Evolutionary conservation across 2,113 vertebrate genomes (phyloP).

Genomic region (Strix uralensis): DNA sequence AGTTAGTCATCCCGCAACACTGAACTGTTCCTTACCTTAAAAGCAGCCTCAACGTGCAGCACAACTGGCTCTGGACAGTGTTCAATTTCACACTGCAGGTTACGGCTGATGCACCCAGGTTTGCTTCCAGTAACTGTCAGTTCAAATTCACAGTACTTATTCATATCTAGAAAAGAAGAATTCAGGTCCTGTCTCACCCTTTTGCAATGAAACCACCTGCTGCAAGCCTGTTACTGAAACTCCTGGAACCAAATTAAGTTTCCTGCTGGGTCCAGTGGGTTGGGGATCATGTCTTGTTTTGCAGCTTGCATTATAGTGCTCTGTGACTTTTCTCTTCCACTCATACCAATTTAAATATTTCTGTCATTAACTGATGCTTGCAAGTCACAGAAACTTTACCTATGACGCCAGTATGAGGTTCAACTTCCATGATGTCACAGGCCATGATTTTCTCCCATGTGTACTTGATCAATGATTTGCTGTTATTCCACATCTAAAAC

Average conservation of each 20-base stretch:
- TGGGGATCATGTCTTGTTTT: background rate
- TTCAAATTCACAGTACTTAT: constrained; percentile 76
- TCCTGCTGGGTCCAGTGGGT: background rate
- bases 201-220: background rate
- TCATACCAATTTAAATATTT: background rate
- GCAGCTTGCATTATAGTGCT: background rate
- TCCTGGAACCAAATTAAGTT: background rate
- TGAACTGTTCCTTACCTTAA: constrained; percentile 78
- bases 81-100: constrained; percentile 79
- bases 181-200: background rate
- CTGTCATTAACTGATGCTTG: background rate
- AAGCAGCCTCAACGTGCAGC: constrained; percentile 82
- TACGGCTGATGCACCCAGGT: constrained; percentile 71
- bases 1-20: background rate
- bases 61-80: constrained; percentile 69
- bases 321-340: background rate
- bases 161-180: constrained; percentile 72
- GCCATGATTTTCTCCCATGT: constrained; percentile 78
- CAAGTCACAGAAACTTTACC: constrained; percentile 63
- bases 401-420: constrained; percentile 80
- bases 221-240: background rate
- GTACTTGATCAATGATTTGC: constrained; percentile 82
- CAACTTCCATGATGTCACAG: constrained; percentile 82
- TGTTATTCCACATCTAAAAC: constrained; percentile 94
- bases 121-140: constrained; percentile 78